Evolutionary conservation across 92 coral and sea anemone genomes (phyloP), one percentile per base, ranked within the genome.

Genomic region (Epizoanthus illoricatus): DNA sequence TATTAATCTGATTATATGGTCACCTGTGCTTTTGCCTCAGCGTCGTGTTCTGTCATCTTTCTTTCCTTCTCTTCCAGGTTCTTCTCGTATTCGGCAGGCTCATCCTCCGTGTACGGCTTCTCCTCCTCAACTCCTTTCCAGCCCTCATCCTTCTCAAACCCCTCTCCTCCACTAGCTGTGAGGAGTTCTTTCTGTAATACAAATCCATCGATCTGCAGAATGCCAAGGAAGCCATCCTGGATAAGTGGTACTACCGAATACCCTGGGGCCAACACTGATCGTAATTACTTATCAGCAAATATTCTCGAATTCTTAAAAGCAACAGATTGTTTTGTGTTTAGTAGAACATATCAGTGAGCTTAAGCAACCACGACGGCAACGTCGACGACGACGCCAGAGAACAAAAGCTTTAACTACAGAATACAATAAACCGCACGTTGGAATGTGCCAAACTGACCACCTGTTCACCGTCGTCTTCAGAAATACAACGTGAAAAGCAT

Each of bases 61-160:
- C 79, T 79, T 78, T 91, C 93, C 12, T 88, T 90, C 11, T 91
- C 91, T 0, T 78, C 83, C 7, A 91, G 89, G 13, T 86, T 73
- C 75, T 85, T 90, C 80, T 97, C 99, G 71, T 87, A 97, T 39
- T 93, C 97, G 7, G 84, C 93, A 12, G 93, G 90, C 65, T 97
- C 99, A 0, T 97, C 97, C 42, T 97, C 99, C 49, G 97, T 97
- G 86, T 85, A 97, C 28, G 94, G 94, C 16, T 73, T 89, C 65
- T 97, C 98, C 7, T 92, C 97, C 33, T 91, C 95, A 42, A 97
- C 87, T 61, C 97, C 89, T 49, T 97, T 89, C 99, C 99, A 97
- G n/a, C 95, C 96, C n/a, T 97, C 94, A 17, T 97, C 99, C 67
- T 97, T 93, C 4, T 93, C 99, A 84, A 93, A 97, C 7, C 90